A percentile compares a stretch with the other conserved stretches of the same genome.
These are phyloP conservation scores for Trinorchestia longiramus DNA, from an alignment of 1,140 invertebrate species.

Conservation along the genomic window DNA sequence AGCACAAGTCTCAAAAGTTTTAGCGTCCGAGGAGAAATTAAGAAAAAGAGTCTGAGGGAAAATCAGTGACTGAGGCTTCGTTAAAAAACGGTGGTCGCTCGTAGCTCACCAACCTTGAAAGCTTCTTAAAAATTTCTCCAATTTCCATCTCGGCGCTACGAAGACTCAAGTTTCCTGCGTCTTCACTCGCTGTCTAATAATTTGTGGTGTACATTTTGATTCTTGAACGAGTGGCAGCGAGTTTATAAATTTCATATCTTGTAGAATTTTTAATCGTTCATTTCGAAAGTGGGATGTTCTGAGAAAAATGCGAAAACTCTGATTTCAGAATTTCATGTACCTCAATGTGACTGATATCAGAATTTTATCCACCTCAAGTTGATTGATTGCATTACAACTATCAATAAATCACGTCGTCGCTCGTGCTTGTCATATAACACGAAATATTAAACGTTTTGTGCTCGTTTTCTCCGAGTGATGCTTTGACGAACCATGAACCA, in stretches of 20 bases:
- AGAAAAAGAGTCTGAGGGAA: neutral
- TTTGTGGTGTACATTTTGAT: neutral
- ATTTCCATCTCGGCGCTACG: neutral
- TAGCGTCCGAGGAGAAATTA: neutral
- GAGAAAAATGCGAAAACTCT: neutral
- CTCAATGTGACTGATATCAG: neutral
- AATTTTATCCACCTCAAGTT: neutral
- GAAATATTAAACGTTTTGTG: neutral
- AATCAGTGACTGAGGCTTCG: neutral
- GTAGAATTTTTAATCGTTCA: neutral
- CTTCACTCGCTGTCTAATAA: neutral
- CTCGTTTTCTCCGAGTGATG: neutral
- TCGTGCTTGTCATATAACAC: neutral
- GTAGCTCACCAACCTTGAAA: neutral
- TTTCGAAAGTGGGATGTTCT: neutral
- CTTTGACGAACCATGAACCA: neutral
- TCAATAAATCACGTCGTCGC: neutral
- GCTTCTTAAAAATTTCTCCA: neutral
- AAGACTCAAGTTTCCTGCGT: neutral
- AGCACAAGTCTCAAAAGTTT: neutral
- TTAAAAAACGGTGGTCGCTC: neutral
- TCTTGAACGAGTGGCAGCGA: neutral
- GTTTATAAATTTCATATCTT: neutral
- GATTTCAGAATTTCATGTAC: neutral
- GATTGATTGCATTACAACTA: neutral